Percentiles rank a stretch among this genome's conserved stretches.
Conservation (phyloP, 2,888 invertebrate species). For the Drosophila ezoana region DNA sequence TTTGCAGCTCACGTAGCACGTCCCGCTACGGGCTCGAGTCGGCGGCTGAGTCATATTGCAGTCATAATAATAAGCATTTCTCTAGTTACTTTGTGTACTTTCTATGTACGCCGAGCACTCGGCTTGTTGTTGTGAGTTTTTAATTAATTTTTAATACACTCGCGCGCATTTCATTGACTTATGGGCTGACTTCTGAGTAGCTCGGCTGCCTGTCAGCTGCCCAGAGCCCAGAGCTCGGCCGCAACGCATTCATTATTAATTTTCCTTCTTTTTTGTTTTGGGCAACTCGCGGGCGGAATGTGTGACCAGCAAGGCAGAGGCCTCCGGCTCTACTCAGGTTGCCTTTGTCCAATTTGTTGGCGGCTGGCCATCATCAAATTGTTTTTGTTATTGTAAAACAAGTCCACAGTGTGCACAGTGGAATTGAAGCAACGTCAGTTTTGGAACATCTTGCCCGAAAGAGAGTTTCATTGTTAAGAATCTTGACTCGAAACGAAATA, state of each 20-base stretch:
- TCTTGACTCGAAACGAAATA: no score
- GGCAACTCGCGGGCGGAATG: constrained; percentile 27
- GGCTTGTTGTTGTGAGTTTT: constrained; percentile 33
- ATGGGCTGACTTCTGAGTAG: constrained; percentile 11
- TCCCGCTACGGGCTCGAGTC: constrained; percentile 27
- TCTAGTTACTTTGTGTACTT: constrained; percentile 61
- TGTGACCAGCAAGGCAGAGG: no score
- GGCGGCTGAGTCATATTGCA: constrained; percentile 46
- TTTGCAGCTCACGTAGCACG: constrained; percentile 58
- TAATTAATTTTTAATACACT: constrained; percentile 70
- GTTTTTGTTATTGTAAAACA: constrained; percentile 17
- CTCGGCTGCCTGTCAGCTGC: constrained; percentile 24
- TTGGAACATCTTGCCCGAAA: neutral
- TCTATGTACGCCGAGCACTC: constrained; percentile 11
- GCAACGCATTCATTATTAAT: constrained; percentile 37
- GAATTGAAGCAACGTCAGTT: neutral
- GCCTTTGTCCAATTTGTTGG: constrained; percentile 36
- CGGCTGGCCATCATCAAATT: constrained; percentile 60
- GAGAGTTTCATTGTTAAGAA: no score
- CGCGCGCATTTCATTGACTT: constrained; percentile 49
- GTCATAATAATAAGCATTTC: constrained; percentile 63
- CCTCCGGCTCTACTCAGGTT: constrained; percentile 7
- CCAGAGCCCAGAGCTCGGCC: constrained; percentile 1
- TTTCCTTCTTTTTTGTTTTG: constrained; percentile 21
- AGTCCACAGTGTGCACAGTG: constrained; percentile 3